phyloP scores from a whole-genome alignment of 2,888 invertebrate genomes.

The Nemurella pictetii region DNA sequence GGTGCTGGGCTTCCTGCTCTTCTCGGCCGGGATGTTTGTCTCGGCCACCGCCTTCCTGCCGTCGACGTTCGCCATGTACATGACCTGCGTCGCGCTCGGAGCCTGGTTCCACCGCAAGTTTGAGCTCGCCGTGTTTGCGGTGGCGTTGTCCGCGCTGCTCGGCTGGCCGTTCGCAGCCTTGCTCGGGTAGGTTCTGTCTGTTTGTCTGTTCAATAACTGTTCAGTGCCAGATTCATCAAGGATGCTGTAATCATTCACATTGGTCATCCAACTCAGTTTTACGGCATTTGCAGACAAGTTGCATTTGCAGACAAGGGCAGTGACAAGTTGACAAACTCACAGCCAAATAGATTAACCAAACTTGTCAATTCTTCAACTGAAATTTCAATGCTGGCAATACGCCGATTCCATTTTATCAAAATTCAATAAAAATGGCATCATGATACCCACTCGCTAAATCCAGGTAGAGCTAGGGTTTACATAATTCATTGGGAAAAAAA shows the following conservation, averaged over 20 bases:
- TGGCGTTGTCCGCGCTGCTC: slow-evolving; percentile 76
- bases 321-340: no score
- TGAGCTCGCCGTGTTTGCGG: slow-evolving; percentile 77
- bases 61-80: slow-evolving; percentile 92
- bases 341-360: no score
- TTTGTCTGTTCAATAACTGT: no score
- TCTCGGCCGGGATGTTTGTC: slow-evolving; percentile 90
- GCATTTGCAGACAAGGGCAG: no score
- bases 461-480: no score
- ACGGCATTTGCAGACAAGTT: no score
- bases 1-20: slow-evolving; percentile 75
- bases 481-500: no score
- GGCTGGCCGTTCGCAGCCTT: slow-evolving; percentile 98
- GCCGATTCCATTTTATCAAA: no score
- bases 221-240: background rate
- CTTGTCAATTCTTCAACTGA: no score
- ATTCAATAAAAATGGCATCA: no score
- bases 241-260: background rate
- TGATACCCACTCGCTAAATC: no score
- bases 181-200: slow-evolving; percentile 64
- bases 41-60: slow-evolving; percentile 87
- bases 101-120: slow-evolving; percentile 87
- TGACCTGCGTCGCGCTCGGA: slow-evolving; percentile 80
- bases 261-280: background rate
- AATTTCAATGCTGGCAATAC: no score